Percentiles rank a stretch among this genome's conserved stretches.
Conservation (phyloP, 2,113 vertebrate species). For the Zootoca vivipara region DNA sequence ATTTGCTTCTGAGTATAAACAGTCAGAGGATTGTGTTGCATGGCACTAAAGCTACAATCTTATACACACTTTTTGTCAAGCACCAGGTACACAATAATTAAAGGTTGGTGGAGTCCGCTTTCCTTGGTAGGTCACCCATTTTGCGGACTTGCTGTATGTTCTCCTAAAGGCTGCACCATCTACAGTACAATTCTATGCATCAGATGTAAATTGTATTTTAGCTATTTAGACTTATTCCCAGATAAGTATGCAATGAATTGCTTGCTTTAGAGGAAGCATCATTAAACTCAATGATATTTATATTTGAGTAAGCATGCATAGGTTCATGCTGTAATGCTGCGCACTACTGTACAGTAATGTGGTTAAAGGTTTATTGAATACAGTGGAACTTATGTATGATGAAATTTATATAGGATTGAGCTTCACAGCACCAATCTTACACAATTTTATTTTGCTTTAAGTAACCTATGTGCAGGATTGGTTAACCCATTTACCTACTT, state of each 20-base stretch:
- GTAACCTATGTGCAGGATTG: not conserved
- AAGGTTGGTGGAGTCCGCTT: not conserved
- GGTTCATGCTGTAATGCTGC: not conserved
- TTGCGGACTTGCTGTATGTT: no score
- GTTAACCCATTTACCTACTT: not conserved
- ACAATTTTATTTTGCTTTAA: not conserved
- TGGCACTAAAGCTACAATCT: not conserved
- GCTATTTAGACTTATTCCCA: no score
- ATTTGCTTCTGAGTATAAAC: not conserved
- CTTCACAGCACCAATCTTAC: not conserved
- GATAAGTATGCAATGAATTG: no score
- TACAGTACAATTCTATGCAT: no score
- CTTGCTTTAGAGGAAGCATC: not conserved
- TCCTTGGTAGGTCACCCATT: not conserved
- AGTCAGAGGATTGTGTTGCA: not conserved
- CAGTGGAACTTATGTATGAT: not conserved
- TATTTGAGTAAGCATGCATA: not conserved
- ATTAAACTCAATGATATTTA: not conserved
- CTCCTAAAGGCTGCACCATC: no score
- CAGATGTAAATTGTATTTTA: no score
- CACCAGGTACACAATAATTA: no score
- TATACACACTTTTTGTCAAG: not conserved
- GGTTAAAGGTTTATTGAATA: not conserved
- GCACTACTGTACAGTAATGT: no score
- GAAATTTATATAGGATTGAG: no score